Evolutionary conservation across 1,140 invertebrate species (phyloP), one percentile per base, ranked within the genome.

Genomic region (Himalopsyche phryganea): DNA sequence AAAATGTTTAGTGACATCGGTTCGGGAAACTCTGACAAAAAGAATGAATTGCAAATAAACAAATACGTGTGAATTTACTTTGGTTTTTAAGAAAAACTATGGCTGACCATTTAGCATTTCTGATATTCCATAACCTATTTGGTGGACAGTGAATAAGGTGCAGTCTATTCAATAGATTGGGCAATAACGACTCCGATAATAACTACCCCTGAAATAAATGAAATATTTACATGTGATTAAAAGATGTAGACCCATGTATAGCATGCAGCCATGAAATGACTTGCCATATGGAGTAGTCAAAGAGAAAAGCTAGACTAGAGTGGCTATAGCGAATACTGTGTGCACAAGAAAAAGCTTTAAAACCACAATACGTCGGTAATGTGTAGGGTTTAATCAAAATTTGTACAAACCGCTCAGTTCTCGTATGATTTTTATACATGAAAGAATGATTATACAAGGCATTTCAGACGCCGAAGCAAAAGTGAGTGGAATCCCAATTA

Each of bases 391-490:
- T 38, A 45, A 47, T 58, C 42, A 45, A 23, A 28, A 50, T 41
- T 50, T 33, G 40, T 44, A 58, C 40, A 50, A 58, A 50, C 55
- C 55, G 55, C 40, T 42, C 7, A 35, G 23, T 47, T 38, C 7
- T 33, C 42, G 18, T 5, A 13, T 15, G 42, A 45, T 19, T 45
- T 19, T 15, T 17, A n/a, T n/a, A n/a, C n/a, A n/a, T n/a, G n/a
- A 10, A 17, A 45, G 13, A 15, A 45, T 9, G 38, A 4, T 40
- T 6, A 35, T 7, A 35, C 33, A 40, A 40, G 11, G 15, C 11
- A 40, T 40, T 57, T 53, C 55, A 49, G 51, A 63, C 61, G 40
- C 61, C 46, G 61, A 63, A 63, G 61, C 56, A 51, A 58, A 53
- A 53, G 61, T 63, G 61, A 59, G 61, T 17, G 20, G 56, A 54